Percentiles rank a stretch among this genome's conserved stretches.
Conservation (phyloP, 2,113 vertebrate species). For the Sander vitreus region DNA sequence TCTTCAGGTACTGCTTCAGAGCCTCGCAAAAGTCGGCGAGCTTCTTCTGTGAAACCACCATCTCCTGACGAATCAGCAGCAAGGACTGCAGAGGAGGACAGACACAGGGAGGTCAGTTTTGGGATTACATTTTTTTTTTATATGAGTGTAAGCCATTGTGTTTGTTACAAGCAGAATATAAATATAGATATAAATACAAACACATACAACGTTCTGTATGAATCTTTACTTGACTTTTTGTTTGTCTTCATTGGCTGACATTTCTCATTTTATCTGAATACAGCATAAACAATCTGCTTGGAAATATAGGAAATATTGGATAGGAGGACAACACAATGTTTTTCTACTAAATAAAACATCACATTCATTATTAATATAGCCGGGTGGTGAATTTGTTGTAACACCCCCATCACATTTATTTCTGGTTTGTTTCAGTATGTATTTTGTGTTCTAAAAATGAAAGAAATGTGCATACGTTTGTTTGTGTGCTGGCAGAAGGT, state of each 20-base stretch:
- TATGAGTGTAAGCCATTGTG: background rate
- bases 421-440: no score
- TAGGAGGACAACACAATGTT: no score
- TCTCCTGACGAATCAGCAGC: conserved; percentile 93
- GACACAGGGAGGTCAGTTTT: conserved; percentile 14
- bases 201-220: background rate
- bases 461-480: no score
- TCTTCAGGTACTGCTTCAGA: conserved; percentile 95
- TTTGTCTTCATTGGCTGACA: background rate
- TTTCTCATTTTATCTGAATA: background rate
- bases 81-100: conserved; percentile 85
- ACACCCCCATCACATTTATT: no score
- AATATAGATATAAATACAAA: background rate
- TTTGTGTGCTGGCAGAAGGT: no score
- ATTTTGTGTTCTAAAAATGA: no score
- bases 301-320: no score
- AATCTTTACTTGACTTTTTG: background rate
- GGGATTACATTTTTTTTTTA: background rate
- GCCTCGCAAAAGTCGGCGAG: conserved; percentile 92
- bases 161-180: background rate
- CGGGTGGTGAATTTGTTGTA: no score
- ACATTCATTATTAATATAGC: no score
- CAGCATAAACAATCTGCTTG: no score
- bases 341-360: no score
- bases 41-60: conserved; percentile 94